Percentiles rank a stretch among this genome's conserved stretches.
Conservation (phyloP, 1,140 invertebrate genomes). For the Belonocnema kinseyi region DNA sequence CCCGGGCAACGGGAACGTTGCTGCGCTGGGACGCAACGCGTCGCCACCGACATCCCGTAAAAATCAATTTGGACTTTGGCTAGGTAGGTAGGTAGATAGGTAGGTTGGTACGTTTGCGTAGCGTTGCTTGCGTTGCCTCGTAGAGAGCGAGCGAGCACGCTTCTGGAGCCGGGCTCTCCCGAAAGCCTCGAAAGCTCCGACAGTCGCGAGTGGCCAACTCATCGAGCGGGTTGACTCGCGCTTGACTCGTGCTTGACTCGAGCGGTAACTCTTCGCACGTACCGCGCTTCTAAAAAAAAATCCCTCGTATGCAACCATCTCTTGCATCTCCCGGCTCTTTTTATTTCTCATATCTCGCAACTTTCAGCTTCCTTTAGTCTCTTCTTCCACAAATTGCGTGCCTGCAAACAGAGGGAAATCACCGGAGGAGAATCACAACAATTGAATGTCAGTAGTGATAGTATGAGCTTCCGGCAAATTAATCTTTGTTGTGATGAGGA, state of each 20-base stretch:
- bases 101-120: conserved; percentile 54
- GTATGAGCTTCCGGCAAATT: no score
- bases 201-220: conserved; percentile 71
- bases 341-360: not conserved
- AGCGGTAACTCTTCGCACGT: conserved; percentile 26
- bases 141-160: conserved; percentile 59
- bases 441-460: no score
- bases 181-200: conserved; percentile 56
- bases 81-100: conserved; percentile 54
- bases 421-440: no score
- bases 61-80: conserved; percentile 75
- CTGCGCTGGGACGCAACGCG: conserved; percentile 66
- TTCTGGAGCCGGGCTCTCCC: conserved; percentile 55
- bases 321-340: conserved; percentile 3
- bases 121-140: conserved; percentile 54
- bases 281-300: conserved; percentile 26
- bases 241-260: conserved; percentile 22
- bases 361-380: not conserved
- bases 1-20: conserved; percentile 68
- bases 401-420: not conserved
- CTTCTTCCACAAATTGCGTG: not conserved
- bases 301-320: not conserved
- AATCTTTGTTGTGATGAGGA: conserved; percentile 10
- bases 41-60: conserved; percentile 71
- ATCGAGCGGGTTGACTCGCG: conserved; percentile 62